These are phyloP conservation scores for Perodicticus potto DNA, from an alignment of 2,797 vertebrate species.

Conservation along the genomic window DNA sequence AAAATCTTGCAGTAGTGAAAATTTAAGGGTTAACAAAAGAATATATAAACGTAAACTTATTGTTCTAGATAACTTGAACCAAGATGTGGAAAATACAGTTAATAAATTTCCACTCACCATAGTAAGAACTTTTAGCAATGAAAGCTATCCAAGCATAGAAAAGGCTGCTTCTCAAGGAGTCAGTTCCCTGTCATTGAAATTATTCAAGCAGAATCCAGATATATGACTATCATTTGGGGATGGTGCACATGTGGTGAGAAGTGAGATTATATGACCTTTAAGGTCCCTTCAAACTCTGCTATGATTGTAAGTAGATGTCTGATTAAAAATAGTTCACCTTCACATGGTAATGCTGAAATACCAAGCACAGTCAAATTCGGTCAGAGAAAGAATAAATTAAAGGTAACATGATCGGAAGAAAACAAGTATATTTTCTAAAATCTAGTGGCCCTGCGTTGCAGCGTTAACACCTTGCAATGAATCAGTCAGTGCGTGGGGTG, in stretches of 20 bases:
- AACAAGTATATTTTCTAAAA: conserved; percentile 71
- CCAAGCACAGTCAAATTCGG: neutral
- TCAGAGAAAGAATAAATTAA: conserved; percentile 55
- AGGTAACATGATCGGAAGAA: conserved; percentile 9
- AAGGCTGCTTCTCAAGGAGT: conserved; percentile 80
- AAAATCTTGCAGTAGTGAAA: neutral
- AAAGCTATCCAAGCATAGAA: conserved; percentile 80
- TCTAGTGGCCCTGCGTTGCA: conserved; percentile 27
- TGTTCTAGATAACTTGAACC: conserved; percentile 44
- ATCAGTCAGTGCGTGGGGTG: conserved; percentile 75
- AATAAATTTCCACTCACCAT: conserved; percentile 81
- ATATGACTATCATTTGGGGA: conserved; percentile 78
- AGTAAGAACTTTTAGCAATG: conserved; percentile 78
- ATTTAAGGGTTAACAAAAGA: conserved; percentile 62
- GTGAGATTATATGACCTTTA: conserved; percentile 76
- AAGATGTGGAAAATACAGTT: conserved; percentile 72
- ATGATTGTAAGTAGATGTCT: conserved; percentile 67
- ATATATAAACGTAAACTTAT: conserved; percentile 56
- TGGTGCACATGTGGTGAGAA: conserved; percentile 52
- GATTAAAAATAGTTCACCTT: conserved; percentile 56
- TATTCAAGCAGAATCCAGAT: conserved; percentile 80
- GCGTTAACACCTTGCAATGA: conserved; percentile 61
- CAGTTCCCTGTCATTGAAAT: conserved; percentile 78
- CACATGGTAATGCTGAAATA: conserved; percentile 1
- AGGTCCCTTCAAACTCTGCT: conserved; percentile 62